phyloP scores from a whole-genome alignment of 1,140 invertebrate genomes.

The Penaeus indicus region DNA sequence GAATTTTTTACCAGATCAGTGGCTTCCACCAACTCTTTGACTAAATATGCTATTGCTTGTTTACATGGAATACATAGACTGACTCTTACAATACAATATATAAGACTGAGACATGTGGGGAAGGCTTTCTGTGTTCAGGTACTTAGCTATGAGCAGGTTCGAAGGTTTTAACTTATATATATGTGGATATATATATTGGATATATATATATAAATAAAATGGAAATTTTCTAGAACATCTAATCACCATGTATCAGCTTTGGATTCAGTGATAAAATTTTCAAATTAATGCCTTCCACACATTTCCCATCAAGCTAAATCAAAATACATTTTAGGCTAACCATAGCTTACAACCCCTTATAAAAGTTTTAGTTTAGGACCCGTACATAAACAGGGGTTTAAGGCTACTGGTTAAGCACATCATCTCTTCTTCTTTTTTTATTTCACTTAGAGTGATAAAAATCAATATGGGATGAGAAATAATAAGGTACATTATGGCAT shows the following conservation, averaged over 20 bases:
- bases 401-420: slow-evolving; percentile 34
- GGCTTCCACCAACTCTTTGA: slow-evolving; percentile 10
- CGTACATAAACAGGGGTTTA: slow-evolving; percentile 44
- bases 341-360: slow-evolving; percentile 38
- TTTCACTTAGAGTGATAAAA: slow-evolving; percentile 11
- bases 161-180: background rate
- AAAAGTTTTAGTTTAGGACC: slow-evolving; percentile 45
- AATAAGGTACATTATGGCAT: background rate
- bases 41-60: slow-evolving; percentile 39
- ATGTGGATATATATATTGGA: too few relatives aligned
- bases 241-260: slow-evolving; percentile 21
- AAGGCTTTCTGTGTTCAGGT: slow-evolving; percentile 39
- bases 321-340: slow-evolving; percentile 19
- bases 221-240: slow-evolving; percentile 37
- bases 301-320: slow-evolving; percentile 35
- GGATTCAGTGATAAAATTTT: slow-evolving; percentile 31
- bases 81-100: slow-evolving; percentile 32
- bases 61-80: background rate
- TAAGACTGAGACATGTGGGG: slow-evolving; percentile 25
- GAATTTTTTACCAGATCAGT: too few relatives aligned
- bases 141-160: slow-evolving; percentile 44
- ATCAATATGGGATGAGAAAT: slow-evolving; percentile 4
- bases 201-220: slow-evolving; percentile 33
- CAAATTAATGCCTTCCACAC: slow-evolving; percentile 43
- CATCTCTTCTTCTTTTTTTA: slow-evolving; percentile 10